Evolutionary conservation across 2,797 vertebrate genomes (phyloP).

Genomic region (Poecilia gillii): DNA sequence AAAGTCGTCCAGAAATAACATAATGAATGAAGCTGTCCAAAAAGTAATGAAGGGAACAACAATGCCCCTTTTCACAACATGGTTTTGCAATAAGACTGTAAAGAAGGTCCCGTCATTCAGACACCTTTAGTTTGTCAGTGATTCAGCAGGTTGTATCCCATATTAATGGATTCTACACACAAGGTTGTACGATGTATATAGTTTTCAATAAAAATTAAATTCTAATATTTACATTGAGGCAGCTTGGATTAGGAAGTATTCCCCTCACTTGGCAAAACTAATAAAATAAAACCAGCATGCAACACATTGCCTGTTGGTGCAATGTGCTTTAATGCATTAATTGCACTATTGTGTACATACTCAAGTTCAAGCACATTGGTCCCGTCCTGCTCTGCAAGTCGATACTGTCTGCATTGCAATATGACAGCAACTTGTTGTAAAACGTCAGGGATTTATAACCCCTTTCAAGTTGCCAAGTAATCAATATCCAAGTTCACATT

Average conservation of each 20-base stretch:
- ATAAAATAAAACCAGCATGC: background rate
- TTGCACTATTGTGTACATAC: background rate
- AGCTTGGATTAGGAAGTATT: background rate
- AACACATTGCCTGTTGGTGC: background rate
- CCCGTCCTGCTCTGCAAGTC: background rate
- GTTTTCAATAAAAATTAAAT: background rate
- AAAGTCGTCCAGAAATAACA: background rate
- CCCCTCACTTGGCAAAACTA: background rate
- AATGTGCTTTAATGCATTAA: no score
- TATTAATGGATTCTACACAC: background rate
- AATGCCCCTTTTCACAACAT: background rate
- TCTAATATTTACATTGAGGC: background rate
- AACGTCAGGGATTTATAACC: background rate
- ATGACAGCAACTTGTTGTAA: background rate
- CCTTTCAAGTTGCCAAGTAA: background rate
- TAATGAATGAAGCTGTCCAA: background rate
- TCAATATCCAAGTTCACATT: background rate
- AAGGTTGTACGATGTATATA: background rate
- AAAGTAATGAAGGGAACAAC: background rate
- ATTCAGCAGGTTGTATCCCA: background rate
- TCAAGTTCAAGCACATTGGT: background rate
- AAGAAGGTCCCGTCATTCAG: background rate
- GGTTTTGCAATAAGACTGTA: background rate
- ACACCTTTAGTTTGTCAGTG: background rate
- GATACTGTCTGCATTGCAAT: background rate